Conservation (phyloP, 2,797 vertebrate genomes). For the Oryzias sinensis region DNA sequence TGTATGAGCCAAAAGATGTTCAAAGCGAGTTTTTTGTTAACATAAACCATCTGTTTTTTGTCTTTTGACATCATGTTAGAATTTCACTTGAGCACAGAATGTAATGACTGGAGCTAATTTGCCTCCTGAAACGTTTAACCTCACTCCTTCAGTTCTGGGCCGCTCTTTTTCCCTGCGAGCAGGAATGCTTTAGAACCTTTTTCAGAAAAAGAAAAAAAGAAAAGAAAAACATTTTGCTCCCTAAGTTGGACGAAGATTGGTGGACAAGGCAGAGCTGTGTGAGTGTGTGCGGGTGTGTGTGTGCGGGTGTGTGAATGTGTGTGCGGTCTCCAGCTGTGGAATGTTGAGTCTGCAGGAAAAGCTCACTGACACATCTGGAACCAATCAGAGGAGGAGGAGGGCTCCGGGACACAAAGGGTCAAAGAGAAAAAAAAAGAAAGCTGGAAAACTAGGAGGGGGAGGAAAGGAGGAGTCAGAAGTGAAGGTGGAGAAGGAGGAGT, state of each 20-base stretch:
- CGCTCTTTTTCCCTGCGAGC: conserved; percentile 38
- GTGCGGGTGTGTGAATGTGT: conserved; percentile 38
- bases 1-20: conserved; percentile 44
- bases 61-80: conserved; percentile 16
- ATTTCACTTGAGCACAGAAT: conserved; percentile 24
- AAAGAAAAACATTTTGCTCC: conserved; percentile 31
- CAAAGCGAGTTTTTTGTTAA: conserved; percentile 9
- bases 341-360: conserved; percentile 81
- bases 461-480: conserved; percentile 38
- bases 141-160: conserved; percentile 15
- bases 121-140: conserved; percentile 28
- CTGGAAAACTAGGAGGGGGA: conserved; percentile 14
- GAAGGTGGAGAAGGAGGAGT: conserved; percentile 29
- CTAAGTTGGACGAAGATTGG: conserved; percentile 52
- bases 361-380: conserved; percentile 79
- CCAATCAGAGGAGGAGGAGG: conserved; percentile 72
- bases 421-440: conserved; percentile 35
- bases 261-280: conserved; percentile 54
- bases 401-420: conserved; percentile 66
- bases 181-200: conserved; percentile 60
- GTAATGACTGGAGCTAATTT: conserved; percentile 18
- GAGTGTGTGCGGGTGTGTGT: conserved; percentile 21
- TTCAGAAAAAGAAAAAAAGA: conserved; percentile 29
- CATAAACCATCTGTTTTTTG: neutral
- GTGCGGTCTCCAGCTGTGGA: conserved; percentile 74